Conservation (phyloP, 2,888 invertebrate species). For the Nemoura dubitans region DNA sequence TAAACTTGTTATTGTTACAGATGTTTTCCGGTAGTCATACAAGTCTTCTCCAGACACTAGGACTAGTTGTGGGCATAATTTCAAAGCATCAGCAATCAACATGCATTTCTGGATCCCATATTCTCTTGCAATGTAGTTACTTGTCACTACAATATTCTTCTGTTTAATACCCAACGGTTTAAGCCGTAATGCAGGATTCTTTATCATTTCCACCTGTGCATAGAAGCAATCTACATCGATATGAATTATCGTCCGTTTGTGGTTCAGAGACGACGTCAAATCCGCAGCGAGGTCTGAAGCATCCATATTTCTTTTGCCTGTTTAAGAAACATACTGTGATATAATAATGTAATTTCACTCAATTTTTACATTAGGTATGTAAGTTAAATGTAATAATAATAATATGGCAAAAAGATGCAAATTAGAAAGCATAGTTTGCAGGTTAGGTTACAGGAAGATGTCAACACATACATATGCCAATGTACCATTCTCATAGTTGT, state of each 20-base stretch:
- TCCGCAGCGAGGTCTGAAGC: conserved; percentile 47
- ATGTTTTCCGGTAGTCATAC: conserved; percentile 80
- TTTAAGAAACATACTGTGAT: too few species aligned
- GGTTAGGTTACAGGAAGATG: too few species aligned
- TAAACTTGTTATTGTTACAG: conserved; percentile 77
- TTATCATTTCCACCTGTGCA: conserved; percentile 85
- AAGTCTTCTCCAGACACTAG: conserved; percentile 86
- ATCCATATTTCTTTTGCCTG: conserved; percentile 1
- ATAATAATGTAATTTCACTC: too few species aligned
- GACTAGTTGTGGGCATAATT: conserved; percentile 77
- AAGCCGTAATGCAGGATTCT: conserved; percentile 71
- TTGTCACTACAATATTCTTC: conserved; percentile 84
- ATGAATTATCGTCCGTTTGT: conserved; percentile 78
- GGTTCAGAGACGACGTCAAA: conserved; percentile 56
- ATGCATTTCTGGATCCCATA: conserved; percentile 82
- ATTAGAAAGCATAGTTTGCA: too few species aligned
- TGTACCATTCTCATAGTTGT: too few species aligned
- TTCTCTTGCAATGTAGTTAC: conserved; percentile 82
- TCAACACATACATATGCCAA: too few species aligned
- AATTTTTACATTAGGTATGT: too few species aligned
- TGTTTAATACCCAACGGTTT: conserved; percentile 84
- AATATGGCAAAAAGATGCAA: too few species aligned
- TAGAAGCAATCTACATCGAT: conserved; percentile 87
- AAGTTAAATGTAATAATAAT: too few species aligned
- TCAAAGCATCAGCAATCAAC: conserved; percentile 77